These are phyloP conservation scores for Loxodonta africana DNA, from an alignment of 2,113 vertebrate species.

Conservation along the genomic window DNA sequence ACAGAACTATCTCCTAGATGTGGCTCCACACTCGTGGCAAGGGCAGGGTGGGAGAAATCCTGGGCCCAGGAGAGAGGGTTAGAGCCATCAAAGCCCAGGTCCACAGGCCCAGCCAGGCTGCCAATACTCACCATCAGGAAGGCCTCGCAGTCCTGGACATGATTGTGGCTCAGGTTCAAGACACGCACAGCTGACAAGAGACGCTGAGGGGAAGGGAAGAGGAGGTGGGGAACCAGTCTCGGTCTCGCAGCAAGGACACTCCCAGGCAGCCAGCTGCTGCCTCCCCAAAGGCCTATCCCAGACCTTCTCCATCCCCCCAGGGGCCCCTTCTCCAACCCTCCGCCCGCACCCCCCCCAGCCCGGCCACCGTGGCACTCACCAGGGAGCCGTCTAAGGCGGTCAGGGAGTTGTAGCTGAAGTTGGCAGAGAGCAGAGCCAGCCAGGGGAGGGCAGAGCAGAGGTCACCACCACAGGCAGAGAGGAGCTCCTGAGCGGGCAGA, in stretches of 20 bases:
- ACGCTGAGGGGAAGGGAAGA: constrained; percentile 77
- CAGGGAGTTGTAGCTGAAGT: constrained; percentile 97
- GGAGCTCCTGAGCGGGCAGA: constrained; percentile 91
- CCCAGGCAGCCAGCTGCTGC: background rate
- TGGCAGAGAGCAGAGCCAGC: constrained; percentile 95
- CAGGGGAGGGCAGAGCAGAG: constrained; percentile 97
- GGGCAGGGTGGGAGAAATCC: background rate
- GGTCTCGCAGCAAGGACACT: background rate
- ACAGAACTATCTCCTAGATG: background rate
- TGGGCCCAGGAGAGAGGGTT: rapidly evolving
- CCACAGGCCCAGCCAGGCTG: background rate
- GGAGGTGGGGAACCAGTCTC: background rate
- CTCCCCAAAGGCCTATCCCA: background rate
- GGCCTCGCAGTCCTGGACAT: constrained; percentile 93
- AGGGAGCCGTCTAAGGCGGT: constrained; percentile 94
- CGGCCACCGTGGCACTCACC: constrained; percentile 88
- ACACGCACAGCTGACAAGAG: constrained; percentile 94
- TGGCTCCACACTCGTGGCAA: background rate
- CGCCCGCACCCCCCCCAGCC: too few relatives aligned
- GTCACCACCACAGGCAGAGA: constrained; percentile 97
- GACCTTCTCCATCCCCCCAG: background rate
- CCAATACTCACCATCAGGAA: constrained; percentile 90
- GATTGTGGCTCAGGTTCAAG: constrained; percentile 97
- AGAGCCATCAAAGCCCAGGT: rapidly evolving
- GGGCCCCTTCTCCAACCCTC: background rate